Evolutionary conservation across 1,140 invertebrate species (phyloP), one percentile per base, ranked within the genome.

Genomic region (Drosophila melanica): DNA sequence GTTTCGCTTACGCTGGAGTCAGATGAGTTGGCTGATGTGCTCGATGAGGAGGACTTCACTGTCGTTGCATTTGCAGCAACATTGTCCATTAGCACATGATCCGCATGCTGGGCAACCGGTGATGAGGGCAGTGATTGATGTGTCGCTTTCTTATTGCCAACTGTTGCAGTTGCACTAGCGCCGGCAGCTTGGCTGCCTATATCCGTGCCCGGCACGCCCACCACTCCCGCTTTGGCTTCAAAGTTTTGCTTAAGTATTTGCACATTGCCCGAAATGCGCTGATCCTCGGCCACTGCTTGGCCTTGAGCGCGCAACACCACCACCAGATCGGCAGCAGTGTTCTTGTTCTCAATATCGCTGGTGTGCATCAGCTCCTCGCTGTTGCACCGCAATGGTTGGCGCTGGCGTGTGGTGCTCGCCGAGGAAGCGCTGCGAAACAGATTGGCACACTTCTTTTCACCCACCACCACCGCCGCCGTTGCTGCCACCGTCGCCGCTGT

Each of bases 161-260:
- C 39, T 9, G 50, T 18, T 78, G 63, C 84, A 90, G 57, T 82
- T 91, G 39, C 92, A 91, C 11, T 30, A 23, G 37, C 18, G 20
- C 48, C 54, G 23, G 33, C 74, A 75, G 70, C 45, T 71, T 78
- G 82, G 39, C 57, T 50, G 11, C n/a, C 37, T 16, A 48, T 65
- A 63, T 27, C 60, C 60, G 42, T 65, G 65, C 33, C 60, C 60
- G 42, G 39, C 37, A 37, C 77, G 55, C 74, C 58, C 23, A 70
- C 77, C 63, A 64, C 74, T 90, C 92, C 94, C 4, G 94, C 95
- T 84, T 96, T 96, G 8, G 96, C 96, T 92, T 97, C 96, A 90
- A 97, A 97, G 89, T 97, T 96, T 91, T 96, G 96, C 92, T 97
- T 97, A 60, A 97, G 93, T 93, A 95, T 96, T 93, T 95, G 95